Base-by-base conservation (phyloP, 1,140 invertebrate genomes). In the Tetramorium simillimum region DNA sequence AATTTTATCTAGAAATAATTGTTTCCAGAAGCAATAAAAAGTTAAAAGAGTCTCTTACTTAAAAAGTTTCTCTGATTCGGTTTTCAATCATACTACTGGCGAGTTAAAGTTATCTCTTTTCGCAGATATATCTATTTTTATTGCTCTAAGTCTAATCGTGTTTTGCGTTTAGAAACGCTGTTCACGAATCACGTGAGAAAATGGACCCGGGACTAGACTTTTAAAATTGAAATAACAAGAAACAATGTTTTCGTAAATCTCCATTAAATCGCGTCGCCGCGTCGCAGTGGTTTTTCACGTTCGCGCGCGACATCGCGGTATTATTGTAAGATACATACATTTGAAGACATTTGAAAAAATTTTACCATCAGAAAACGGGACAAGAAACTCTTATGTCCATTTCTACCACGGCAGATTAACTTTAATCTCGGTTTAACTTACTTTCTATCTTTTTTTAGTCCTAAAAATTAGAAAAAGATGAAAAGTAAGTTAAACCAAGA, bases 211-310 rank as follows among this genome's bases (percentile, higher is more conserved):
- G 16, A 28, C 16, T 43, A 43, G 51, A 33, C 5, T 70, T 69
- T 81, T 72, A 6, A 56, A 72, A 82, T 16, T 73, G 40, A 73
- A 82, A 21, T 46, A 73, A 46, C 40, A 43, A 40, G 21, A 14
- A 9, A 5, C 24, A 28, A 4, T 28, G 16, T 72, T 82, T 56
- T 72, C 24, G 33, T 73, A 60, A 73, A 82, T 82, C 53, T 53
- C 14, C 24, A 58, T 72, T 58, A 82, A 14, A 72, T 58, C 0
- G 18, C 7, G 21, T 21, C n/a, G n/a, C n/a, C 0, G 18, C 12
- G 21, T 21, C n/a, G n/a, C n/a, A 37, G 12, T n/a, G 37, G n/a
- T 72, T 82, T 69, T n/a, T 56, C 37, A 21, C 21, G 33, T n/a
- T n/a, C 18, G 33, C 9, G 49, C 18, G 21, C 33, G 21, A 80